phyloP scores from a whole-genome alignment of 2,888 invertebrate genomes.

The Papilio gigon region DNA sequence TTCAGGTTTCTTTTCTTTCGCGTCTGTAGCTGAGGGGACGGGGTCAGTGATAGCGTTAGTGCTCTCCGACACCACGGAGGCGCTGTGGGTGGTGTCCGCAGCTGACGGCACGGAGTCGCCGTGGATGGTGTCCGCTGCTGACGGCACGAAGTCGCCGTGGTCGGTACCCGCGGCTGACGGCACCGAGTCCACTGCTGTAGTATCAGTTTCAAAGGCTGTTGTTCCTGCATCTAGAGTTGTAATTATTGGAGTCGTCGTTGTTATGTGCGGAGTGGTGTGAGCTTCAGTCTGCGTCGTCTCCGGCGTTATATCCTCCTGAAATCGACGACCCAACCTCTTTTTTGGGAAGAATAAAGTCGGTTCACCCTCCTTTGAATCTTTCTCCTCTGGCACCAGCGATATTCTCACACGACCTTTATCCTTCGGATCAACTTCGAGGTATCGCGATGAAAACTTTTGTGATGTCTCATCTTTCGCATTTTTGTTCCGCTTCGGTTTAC shows the following conservation, averaged over 20 bases:
- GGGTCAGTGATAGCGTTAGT: conserved; percentile 55
- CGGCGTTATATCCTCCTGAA: conserved; percentile 50
- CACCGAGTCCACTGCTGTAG: conserved; percentile 36
- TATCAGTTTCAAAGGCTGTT: conserved; percentile 38
- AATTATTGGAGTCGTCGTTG: conserved; percentile 23
- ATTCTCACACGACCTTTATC: conserved; percentile 58
- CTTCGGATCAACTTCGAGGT: conserved; percentile 45
- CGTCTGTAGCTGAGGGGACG: conserved; percentile 62
- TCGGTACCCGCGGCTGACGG: conserved; percentile 47
- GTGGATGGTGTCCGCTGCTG: conserved; percentile 45
- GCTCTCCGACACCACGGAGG: conserved; percentile 43
- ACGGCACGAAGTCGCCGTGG: conserved; percentile 46
- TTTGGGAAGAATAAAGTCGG: conserved; percentile 72
- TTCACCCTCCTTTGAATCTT: conserved; percentile 58
- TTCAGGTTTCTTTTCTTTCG: conserved; percentile 54
- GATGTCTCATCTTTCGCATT: conserved; percentile 35
- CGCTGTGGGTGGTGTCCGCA: conserved; percentile 47
- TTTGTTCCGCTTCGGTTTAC: conserved; percentile 28
- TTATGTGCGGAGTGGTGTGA: conserved; percentile 47
- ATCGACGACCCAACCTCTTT: conserved; percentile 56
- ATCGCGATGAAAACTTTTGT: conserved; percentile 53
- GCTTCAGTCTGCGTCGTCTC: conserved; percentile 52
- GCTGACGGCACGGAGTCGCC: too few species aligned
- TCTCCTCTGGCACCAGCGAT: conserved; percentile 64
- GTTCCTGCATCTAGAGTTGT: conserved; percentile 42